A percentile compares a stretch with the other conserved stretches of the same genome.
These are phyloP conservation scores for Dipodomys ordii DNA, from an alignment of 2,113 vertebrate species.

Conservation along the genomic window DNA sequence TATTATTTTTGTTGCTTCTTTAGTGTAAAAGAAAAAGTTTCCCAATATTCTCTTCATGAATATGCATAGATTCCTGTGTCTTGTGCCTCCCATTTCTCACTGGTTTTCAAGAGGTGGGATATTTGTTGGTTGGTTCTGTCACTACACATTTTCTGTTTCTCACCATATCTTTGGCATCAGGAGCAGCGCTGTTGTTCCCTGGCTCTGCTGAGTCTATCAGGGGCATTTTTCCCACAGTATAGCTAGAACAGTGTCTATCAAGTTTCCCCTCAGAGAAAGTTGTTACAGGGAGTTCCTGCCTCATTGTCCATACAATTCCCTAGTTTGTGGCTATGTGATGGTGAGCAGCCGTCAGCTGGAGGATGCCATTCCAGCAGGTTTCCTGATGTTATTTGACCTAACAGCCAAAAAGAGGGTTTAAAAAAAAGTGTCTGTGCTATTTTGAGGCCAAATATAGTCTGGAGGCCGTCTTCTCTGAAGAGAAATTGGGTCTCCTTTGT, in stretches of 20 bases:
- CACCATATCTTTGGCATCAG: conserved; percentile 1
- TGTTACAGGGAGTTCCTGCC: background rate
- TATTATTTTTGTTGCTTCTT: background rate
- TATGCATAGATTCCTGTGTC: background rate
- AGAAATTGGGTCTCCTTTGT: background rate
- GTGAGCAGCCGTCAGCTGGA: background rate
- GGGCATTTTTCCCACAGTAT: background rate
- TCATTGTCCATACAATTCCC: background rate
- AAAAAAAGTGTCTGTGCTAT: background rate
- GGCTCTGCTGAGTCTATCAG: background rate
- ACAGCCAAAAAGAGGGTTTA: background rate
- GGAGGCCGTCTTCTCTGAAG: conserved; percentile 17
- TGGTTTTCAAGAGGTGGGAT: background rate
- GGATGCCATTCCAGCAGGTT: background rate
- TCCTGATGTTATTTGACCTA: conserved; percentile 11
- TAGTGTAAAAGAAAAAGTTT: background rate
- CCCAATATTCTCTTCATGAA: background rate
- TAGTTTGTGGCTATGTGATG: background rate
- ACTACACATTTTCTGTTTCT: conserved; percentile 3
- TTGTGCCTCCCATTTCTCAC: background rate
- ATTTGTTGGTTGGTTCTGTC: background rate
- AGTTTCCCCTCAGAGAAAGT: background rate
- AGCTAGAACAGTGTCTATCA: background rate
- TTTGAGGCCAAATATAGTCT: background rate
- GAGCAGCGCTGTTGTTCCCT: background rate